Percentiles rank a stretch among this genome's conserved stretches.
Evolutionary conservation across 1,140 invertebrate genomes (phyloP).

Genomic region (Anoplolepis gracilipes): DNA sequence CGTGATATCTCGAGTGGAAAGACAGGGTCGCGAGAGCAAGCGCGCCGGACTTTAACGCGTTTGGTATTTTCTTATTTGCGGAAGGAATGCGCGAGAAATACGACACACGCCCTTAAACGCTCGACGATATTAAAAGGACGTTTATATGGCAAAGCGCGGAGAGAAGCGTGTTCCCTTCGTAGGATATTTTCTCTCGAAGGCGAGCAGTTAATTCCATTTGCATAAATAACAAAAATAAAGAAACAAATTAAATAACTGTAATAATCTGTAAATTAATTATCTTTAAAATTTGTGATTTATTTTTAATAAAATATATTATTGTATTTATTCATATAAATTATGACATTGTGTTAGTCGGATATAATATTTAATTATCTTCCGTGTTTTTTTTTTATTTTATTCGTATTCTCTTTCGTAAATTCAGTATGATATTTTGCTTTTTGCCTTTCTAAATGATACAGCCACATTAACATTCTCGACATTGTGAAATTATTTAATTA

Average conservation of each 20-base stretch:
- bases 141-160: constrained; percentile 18
- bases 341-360: not conserved
- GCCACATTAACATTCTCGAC: constrained; percentile 49
- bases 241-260: not conserved
- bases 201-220: not conserved
- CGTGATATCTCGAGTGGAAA: constrained; percentile 3
- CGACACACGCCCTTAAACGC: constrained; percentile 42
- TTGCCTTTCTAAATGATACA: constrained; percentile 18
- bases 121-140: constrained; percentile 48
- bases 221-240: constrained; percentile 13
- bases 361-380: not conserved
- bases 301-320: not conserved
- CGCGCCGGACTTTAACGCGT: constrained; percentile 27
- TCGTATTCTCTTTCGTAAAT: not conserved
- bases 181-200: not conserved
- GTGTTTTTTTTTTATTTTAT: constrained; percentile 3
- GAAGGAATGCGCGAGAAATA: constrained; percentile 37
- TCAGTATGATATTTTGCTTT: not conserved
- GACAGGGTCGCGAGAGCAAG: not conserved
- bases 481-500: constrained; percentile 58
- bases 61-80: constrained; percentile 55
- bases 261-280: constrained; percentile 42
- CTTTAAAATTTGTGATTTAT: constrained; percentile 9
- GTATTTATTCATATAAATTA: not conserved
- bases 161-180: not conserved